Conservation (phyloP, 2,797 vertebrate species). For the Neosalanx taihuensis region DNA sequence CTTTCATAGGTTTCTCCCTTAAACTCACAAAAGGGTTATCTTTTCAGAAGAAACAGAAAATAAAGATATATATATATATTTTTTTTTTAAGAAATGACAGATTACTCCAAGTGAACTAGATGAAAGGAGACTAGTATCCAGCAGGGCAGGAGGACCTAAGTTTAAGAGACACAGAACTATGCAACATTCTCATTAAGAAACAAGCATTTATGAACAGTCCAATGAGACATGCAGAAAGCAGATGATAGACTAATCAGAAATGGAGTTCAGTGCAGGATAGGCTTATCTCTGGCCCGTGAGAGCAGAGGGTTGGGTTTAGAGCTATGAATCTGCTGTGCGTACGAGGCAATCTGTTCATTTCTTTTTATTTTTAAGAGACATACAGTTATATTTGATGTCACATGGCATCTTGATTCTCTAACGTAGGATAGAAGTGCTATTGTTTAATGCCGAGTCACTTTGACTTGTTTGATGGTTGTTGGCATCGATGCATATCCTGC, state of each 20-base stretch:
- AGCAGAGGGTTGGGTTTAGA: slow-evolving; percentile 23
- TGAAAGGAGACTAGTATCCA: slow-evolving; percentile 94
- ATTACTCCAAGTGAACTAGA: slow-evolving; percentile 97
- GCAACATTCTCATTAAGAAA: slow-evolving; percentile 99
- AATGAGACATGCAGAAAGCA: slow-evolving; percentile 99
- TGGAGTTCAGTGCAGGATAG: slow-evolving; percentile 94
- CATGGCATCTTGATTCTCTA: too few species aligned
- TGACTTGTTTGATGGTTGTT: background rate
- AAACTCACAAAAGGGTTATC: slow-evolving; percentile 86
- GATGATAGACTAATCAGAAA: slow-evolving; percentile 89
- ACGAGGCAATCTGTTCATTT: background rate
- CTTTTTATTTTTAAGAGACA: background rate
- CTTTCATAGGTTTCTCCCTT: slow-evolving; percentile 91
- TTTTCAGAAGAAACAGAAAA: slow-evolving; percentile 82
- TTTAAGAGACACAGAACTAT: slow-evolving; percentile 96
- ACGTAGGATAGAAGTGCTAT: background rate
- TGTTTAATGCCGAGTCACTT: too few species aligned
- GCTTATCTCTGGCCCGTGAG: slow-evolving; percentile 53
- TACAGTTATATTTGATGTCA: too few species aligned
- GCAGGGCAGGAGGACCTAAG: slow-evolving; percentile 95
- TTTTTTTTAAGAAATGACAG: slow-evolving; percentile 73
- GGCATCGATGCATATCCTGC: slow-evolving; percentile 83
- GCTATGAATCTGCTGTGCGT: slow-evolving; percentile 15
- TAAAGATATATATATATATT: slow-evolving; percentile 37
- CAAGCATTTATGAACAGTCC: slow-evolving; percentile 99